A percentile compares a stretch with the other conserved stretches of the same genome.
Conservation (phyloP, 2,113 vertebrate species). For the Corythaeola cristata region DNA sequence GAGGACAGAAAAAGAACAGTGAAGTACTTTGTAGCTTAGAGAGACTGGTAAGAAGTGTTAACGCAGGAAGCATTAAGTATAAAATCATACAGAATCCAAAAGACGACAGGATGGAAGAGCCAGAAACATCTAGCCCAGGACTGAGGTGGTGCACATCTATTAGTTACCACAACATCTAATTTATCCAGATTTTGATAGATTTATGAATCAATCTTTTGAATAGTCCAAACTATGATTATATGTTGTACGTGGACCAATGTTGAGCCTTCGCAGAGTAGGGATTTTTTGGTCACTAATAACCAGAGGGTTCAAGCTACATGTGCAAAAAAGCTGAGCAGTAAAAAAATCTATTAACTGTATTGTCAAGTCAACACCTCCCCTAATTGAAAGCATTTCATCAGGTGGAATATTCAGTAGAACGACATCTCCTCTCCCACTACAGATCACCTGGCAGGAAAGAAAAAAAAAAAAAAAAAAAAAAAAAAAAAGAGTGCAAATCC, state of each 20-base stretch:
- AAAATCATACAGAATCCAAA: background rate
- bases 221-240: background rate
- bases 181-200: background rate
- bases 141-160: background rate
- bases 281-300: background rate
- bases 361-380: background rate
- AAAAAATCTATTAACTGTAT: background rate
- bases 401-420: background rate
- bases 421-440: background rate
- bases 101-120: background rate
- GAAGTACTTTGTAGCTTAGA: background rate
- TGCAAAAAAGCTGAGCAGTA: background rate
- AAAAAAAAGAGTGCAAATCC: background rate
- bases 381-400: background rate
- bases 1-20: background rate
- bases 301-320: background rate
- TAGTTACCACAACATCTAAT: background rate
- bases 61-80: rapidly evolving
- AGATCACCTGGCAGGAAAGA: background rate
- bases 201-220: background rate
- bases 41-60: background rate
- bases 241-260: background rate
- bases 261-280: background rate
- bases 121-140: background rate
- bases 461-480: no score